Conservation (phyloP, 2,888 invertebrate genomes). For the Synergus laeviventris region DNA sequence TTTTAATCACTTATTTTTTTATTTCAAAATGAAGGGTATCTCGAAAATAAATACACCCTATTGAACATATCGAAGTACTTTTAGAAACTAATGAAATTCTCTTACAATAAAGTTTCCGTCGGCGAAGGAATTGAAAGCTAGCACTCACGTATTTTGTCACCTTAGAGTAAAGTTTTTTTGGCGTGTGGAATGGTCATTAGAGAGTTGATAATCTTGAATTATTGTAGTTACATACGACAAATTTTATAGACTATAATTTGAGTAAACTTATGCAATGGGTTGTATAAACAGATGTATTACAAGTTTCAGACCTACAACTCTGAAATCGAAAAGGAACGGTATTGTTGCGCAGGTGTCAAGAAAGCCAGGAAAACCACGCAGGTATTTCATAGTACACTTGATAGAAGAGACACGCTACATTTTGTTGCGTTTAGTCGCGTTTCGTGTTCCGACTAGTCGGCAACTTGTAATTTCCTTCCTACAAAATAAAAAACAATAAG, state of each 20-base stretch:
- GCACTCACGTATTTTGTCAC: neutral
- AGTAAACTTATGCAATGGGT: slow-evolving; percentile 3
- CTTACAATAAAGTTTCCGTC: neutral
- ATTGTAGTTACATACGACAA: neutral
- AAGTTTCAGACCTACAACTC: slow-evolving; percentile 2
- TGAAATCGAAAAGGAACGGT: slow-evolving; percentile 13
- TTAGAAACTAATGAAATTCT: neutral
- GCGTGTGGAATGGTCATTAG: neutral
- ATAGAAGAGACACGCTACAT: slow-evolving; percentile 7
- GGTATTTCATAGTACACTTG: neutral
- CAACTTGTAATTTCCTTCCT: slow-evolving; percentile 8
- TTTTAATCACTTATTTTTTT: neutral
- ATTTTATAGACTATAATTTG: slow-evolving; percentile 9
- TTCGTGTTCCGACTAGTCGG: neutral
- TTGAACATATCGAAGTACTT: neutral
- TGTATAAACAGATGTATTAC: slow-evolving; percentile 25
- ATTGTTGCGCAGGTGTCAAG: slow-evolving; percentile 36
- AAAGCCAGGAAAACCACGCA: slow-evolving; percentile 16
- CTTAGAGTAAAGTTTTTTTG: neutral
- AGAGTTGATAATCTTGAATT: neutral
- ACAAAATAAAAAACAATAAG: neutral
- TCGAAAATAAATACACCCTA: neutral
- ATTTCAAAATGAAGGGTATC: too few relatives aligned
- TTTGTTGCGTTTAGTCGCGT: slow-evolving; percentile 29
- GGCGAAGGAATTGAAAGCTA: neutral